These are phyloP conservation scores for Polypterus senegalus DNA, from an alignment of 2,113 vertebrate genomes.

Conservation along the genomic window DNA sequence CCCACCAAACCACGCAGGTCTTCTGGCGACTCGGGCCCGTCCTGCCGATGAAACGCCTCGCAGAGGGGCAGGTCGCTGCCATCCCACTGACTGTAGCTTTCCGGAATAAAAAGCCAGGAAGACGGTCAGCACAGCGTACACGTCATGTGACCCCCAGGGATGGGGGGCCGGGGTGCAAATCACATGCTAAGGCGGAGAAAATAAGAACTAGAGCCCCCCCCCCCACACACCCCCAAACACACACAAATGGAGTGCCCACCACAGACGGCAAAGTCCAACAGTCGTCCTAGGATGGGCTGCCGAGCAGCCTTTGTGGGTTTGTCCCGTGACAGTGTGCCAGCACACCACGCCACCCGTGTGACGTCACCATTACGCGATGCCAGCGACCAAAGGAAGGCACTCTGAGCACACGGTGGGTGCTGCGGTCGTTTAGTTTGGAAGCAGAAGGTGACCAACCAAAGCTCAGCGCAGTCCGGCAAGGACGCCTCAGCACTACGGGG, in stretches of 20 bases:
- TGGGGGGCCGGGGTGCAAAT: conserved; percentile 6
- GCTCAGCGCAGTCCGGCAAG: no score
- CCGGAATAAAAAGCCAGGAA: conserved; percentile 53
- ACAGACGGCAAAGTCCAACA: conserved; percentile 20
- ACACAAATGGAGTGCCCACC: conserved; percentile 15
- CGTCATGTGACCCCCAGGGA: conserved; percentile 7
- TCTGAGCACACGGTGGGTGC: no score
- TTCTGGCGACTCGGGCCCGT: conserved; percentile 58
- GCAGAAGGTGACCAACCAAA: no score
- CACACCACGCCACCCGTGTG: no score
- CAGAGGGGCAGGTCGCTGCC: conserved; percentile 79
- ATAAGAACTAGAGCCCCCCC: conserved; percentile 50
- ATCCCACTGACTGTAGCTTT: conserved; percentile 91
- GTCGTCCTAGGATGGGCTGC: background rate
- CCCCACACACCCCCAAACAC: conserved; percentile 8
- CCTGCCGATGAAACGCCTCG: conserved; percentile 73
- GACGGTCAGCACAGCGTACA: conserved; percentile 21
- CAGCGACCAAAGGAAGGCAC: no score
- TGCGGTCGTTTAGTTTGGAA: no score
- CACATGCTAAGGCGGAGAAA: conserved; percentile 27
- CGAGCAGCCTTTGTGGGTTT: no score
- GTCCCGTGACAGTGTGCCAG: no score
- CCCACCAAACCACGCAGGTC: conserved; percentile 48
- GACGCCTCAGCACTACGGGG: no score
- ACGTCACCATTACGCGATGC: no score